phyloP scores from a whole-genome alignment of 2,888 invertebrate genomes.

The Agapostemon virescens region DNA sequence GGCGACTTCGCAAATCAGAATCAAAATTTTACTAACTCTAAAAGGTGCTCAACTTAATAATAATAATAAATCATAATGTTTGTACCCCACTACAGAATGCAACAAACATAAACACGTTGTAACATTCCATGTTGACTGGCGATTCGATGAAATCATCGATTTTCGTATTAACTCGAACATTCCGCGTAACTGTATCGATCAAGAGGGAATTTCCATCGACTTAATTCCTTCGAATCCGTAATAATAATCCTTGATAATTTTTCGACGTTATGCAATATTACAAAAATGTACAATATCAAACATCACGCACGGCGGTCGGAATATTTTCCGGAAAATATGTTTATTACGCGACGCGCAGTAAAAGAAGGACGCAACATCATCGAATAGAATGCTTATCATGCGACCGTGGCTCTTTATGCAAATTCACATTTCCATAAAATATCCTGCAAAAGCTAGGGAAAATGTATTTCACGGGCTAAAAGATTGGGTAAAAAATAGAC shows the following conservation, averaged over 20 bases:
- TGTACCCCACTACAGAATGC: no score
- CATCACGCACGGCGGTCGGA: not conserved
- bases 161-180: not conserved
- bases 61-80: no score
- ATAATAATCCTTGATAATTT: no score
- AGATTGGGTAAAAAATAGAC: not conserved
- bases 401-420: constrained; percentile 4
- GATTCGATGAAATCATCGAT: not conserved
- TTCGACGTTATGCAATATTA: not conserved
- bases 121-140: not conserved
- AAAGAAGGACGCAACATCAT: constrained; percentile 4
- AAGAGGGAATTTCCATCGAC: not conserved
- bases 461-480: not conserved
- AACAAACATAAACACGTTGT: no score
- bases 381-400: constrained; percentile 2
- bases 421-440: constrained; percentile 1
- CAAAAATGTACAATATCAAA: not conserved
- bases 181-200: no score
- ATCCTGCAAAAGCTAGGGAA: not conserved
- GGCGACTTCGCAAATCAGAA: no score
- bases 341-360: not conserved
- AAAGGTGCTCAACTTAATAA: no score
- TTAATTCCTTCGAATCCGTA: not conserved
- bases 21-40: no score
- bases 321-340: not conserved